Base-by-base conservation (phyloP, 2,888 invertebrate species). In the Atethmia centrago region DNA sequence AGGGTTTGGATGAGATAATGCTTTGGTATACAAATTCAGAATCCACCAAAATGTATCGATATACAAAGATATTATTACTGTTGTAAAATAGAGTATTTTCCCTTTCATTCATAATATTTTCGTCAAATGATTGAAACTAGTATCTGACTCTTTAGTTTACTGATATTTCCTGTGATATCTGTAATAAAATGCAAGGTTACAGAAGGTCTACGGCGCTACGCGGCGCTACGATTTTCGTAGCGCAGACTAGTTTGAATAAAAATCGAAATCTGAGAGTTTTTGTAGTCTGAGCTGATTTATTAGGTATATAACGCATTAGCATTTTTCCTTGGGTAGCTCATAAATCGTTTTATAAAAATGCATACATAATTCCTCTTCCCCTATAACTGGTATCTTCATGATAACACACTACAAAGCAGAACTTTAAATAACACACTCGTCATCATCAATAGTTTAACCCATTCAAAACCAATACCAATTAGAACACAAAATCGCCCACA, bases 401-500 rank as follows among this genome's bases (percentile, higher is more conserved):
- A 40, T 21, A 14, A n/a, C 16, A 16, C 19, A 28, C 9, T 0
- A n/a, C 25, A 25, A 45, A 63, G 10, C 4, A 31, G 12, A 28
- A 45, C 12, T 4, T 1, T 25, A 56, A 40, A 25, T 47, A 10
- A 16, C 47, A 45, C n/a, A 42, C 25, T 14, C 21, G n/a, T 5
- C 1, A 51, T 8, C 1, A 21, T 10, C 0, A 51, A 61, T 42
- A 65, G 47, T 77, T 65, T 51, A 12, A 72, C 49, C 12, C 25
- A 65, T 68, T 51, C 65, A 40, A 47, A 19, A 31, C 12, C 19
- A 51, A 55, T 40, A 53, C 49, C 65, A 67, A 80, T 77, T 81
- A 79, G 75, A 78, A 75, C 66, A 55, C 71, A 80, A 80, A 81
- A 75, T 61, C 82, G 62, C 77, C 71, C 74, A 76, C 85, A 90